Evolutionary conservation across 1,140 invertebrate species (phyloP).

Genomic region (Pogonomyrmex californicus): DNA sequence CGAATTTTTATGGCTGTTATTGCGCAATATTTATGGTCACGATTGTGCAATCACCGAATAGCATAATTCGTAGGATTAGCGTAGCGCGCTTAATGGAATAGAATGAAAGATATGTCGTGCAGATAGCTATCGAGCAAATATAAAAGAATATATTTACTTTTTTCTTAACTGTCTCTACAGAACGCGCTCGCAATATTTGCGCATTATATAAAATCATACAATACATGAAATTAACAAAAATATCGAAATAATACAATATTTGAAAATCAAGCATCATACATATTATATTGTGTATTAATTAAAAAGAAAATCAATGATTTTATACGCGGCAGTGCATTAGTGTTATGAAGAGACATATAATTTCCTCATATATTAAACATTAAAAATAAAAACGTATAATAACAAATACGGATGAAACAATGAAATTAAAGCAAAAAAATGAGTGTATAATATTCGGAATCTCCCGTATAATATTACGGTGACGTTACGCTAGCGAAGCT

Average conservation of each 20-base stretch:
- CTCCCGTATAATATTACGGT: not conserved
- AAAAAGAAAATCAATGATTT: not conserved
- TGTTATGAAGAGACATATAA: not conserved
- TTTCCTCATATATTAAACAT: not conserved
- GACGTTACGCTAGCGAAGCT: not conserved
- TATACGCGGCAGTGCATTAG: not conserved
- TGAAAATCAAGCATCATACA: not conserved
- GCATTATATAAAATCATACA: not conserved
- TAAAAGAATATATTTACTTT: conserved; percentile 47
- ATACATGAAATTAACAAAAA: not conserved
- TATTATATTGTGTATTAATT: not conserved
- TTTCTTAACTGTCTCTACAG: not conserved
- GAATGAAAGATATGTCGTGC: conserved; percentile 35
- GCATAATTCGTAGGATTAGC: conserved; percentile 47
- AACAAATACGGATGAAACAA: not conserved
- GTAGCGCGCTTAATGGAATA: conserved; percentile 45
- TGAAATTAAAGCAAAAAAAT: not conserved
- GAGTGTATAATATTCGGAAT: not conserved
- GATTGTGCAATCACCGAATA: conserved; percentile 47
- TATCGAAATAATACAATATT: not conserved
- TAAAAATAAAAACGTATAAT: not conserved
- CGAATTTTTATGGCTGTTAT: conserved; percentile 46
- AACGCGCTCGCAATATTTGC: not conserved
- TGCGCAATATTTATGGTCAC: conserved; percentile 34
- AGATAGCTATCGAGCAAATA: conserved; percentile 11